Base-by-base conservation (phyloP, 2,888 invertebrate genomes). In the Meghimatium bilineatum region DNA sequence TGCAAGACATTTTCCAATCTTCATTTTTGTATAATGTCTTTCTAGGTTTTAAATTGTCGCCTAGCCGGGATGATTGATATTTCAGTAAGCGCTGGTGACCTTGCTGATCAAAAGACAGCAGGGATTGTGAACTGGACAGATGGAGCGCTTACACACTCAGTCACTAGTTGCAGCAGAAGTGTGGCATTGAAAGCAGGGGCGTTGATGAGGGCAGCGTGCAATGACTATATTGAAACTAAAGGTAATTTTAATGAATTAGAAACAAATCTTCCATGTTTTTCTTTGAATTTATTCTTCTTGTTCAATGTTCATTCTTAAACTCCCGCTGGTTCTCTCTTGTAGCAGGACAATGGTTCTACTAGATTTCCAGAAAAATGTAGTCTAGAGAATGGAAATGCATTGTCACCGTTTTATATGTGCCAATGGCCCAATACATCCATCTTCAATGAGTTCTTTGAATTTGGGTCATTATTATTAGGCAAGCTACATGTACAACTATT, bases 71-170 rank as follows among this genome's bases (percentile, higher is more conserved):
- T 38, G 5, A 36, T 86, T 29, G 83, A 83, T 63, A 36, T 86
- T 26, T 75, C 83, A 17, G 72, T 86, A 32, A 49, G 74, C 29
- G 36, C 69, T 20, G 77, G 83, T 34, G 72, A 82, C 49, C 75
- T 86, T 49, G 52, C 85, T 49, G 71, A 71, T 52, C 77, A 85
- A 38, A 72, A 82, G 20, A 82, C 85, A 36, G 79, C 66, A 23
- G 84, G 63, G 66, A 82, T 86, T 32, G 86, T 86, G 26, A 82
- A 85, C 36, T 76, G 82, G 79, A 82, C 86, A 23, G 86, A 85
- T 63, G 67, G 67, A 26, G 75, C 66, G 1, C 82, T 86, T 1
- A 82, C 79, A 23, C 82, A 85, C 75, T 1, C 72, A 32, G 71
- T 80, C 69, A 84, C 84, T 20, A 74, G 60, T 52, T 84, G 84